Percentiles rank a stretch among this genome's conserved stretches.
Conservation (phyloP, 2,888 invertebrate species). For the Drosophila siamana region DNA sequence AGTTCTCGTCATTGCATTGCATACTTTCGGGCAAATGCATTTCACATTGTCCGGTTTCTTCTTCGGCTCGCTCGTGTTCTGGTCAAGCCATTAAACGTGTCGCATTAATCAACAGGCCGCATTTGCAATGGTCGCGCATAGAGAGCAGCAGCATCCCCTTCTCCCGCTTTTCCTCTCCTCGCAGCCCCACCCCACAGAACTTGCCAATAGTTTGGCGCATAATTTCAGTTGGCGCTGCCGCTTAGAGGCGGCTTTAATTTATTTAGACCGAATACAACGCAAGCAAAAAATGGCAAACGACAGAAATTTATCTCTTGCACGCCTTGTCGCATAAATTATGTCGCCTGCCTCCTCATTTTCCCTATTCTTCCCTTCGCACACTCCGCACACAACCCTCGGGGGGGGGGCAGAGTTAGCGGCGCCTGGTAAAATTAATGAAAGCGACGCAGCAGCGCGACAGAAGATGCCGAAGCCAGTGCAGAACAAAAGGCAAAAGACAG, state of each 20-base stretch:
- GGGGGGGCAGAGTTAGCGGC: conserved; percentile 41
- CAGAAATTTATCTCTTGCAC: conserved; percentile 76
- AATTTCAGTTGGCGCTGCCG: conserved; percentile 17
- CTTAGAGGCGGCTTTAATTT: conserved; percentile 67
- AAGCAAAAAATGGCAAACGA: conserved; percentile 78
- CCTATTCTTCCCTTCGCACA: background rate
- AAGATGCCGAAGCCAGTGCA: conserved; percentile 69
- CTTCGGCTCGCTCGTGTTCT: conserved; percentile 19
- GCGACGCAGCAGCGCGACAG: conserved; percentile 67
- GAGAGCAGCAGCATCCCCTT: background rate
- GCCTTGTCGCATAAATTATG: conserved; percentile 81
- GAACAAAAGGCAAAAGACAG: conserved; percentile 76
- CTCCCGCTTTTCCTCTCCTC: too few relatives aligned
- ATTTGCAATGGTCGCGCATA: conserved; percentile 30
- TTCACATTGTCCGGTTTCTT: too few relatives aligned
- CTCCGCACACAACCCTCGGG: too few relatives aligned
- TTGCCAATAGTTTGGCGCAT: conserved; percentile 44
- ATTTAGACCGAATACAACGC: conserved; percentile 78
- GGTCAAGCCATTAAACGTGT: conserved; percentile 66
- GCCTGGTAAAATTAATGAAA: conserved; percentile 70
- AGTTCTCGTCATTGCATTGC: conserved; percentile 17
- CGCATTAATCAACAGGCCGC: conserved; percentile 76
- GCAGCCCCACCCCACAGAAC: background rate
- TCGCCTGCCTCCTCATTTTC: conserved; percentile 15
- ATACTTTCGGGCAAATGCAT: conserved; percentile 26